Evolutionary conservation across 2,113 vertebrate genomes (phyloP).

Genomic region (Siphamia tubifer): DNA sequence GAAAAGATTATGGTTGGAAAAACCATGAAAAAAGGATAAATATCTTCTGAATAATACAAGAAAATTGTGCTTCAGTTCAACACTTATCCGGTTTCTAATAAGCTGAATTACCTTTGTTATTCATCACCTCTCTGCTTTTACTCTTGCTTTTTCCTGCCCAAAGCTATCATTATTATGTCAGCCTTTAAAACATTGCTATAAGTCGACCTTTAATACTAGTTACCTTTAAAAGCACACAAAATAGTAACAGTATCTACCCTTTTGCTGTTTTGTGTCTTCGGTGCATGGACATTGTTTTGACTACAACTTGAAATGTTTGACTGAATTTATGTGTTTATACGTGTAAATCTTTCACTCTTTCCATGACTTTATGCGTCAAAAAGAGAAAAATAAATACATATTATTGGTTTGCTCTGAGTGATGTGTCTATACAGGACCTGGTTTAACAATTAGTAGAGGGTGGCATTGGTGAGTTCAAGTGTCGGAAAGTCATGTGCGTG

Average conservation of each 20-base stretch:
- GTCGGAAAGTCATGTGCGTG: not conserved
- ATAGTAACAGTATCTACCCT: not conserved
- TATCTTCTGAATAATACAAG: too few relatives aligned
- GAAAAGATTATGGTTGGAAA: too few relatives aligned
- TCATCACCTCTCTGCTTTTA: too few relatives aligned
- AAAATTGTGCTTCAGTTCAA: too few relatives aligned
- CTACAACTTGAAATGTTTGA: not conserved
- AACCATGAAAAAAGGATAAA: too few relatives aligned
- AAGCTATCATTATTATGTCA: too few relatives aligned
- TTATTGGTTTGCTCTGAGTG: not conserved
- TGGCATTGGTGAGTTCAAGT: not conserved
- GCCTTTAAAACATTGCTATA: too few relatives aligned
- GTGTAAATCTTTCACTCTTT: slow-evolving; percentile 5
- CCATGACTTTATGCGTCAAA: not conserved
- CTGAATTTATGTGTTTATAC: slow-evolving; percentile 19
- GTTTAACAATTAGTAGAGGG: not conserved
- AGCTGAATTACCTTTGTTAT: too few relatives aligned
- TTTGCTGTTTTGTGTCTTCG: not conserved
- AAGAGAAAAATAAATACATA: slow-evolving; percentile 26
- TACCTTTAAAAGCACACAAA: not conserved
- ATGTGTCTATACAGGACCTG: not conserved
- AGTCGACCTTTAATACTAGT: too few relatives aligned
- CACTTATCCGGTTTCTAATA: too few relatives aligned
- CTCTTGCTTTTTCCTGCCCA: too few relatives aligned
- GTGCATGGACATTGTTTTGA: not conserved